Evolutionary conservation across 2,888 invertebrate species (phyloP).

Genomic region (Cacoxenus indagator): DNA sequence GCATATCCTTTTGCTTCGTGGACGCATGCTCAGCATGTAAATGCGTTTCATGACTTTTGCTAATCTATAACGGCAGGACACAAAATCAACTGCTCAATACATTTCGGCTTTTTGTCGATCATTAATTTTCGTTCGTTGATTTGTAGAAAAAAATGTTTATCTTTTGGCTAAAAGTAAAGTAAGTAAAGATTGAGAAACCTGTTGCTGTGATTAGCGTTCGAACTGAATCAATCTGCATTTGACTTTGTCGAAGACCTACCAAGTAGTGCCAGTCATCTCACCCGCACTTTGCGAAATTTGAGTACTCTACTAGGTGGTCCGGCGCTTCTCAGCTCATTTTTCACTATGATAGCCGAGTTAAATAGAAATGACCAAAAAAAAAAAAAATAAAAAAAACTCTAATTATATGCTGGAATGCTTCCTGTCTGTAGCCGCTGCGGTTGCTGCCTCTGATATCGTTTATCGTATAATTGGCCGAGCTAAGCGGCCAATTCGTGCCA

Average conservation of each 20-base stretch:
- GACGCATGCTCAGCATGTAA: conserved; percentile 37
- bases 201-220: neutral
- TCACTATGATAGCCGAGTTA: conserved; percentile 9
- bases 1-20: conserved; percentile 17
- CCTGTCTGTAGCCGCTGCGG: conserved; percentile 20
- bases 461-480: conserved; percentile 61
- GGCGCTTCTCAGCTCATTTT: neutral
- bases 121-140: conserved; percentile 47
- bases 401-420: conserved; percentile 27
- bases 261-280: neutral
- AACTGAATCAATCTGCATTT: conserved; percentile 9
- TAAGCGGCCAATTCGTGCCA: conserved; percentile 38
- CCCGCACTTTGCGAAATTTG: conserved; percentile 11
- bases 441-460: neutral
- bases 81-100: conserved; percentile 50
- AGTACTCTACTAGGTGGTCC: conserved; percentile 14
- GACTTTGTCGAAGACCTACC: conserved; percentile 10
- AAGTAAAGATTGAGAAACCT: neutral
- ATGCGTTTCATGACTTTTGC: conserved; percentile 40
- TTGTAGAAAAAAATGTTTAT: conserved; percentile 13
- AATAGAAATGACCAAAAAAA: too few relatives aligned
- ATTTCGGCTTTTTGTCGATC: conserved; percentile 46
- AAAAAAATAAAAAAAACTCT: too few relatives aligned
- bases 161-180: neutral
- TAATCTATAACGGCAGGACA: conserved; percentile 53